phyloP scores from a whole-genome alignment of 1,140 invertebrate species.

The Aethina tumida region DNA sequence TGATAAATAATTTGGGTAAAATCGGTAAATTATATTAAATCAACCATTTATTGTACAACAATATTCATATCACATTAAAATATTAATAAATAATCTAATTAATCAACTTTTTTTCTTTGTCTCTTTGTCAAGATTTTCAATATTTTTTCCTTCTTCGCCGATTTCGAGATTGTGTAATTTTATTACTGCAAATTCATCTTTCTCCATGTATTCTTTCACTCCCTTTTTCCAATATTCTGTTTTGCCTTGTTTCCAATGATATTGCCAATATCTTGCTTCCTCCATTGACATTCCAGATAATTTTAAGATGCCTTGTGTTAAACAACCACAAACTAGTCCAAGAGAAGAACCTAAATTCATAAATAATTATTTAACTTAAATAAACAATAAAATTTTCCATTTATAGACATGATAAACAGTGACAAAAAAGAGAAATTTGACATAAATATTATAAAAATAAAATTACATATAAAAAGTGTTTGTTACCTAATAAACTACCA shows the following conservation, averaged over 20 bases:
- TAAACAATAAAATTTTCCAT: neutral
- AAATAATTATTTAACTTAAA: conserved; percentile 1
- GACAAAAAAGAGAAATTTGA: neutral
- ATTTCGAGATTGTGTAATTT: conserved; percentile 16
- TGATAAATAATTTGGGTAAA: no score
- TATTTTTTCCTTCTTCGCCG: conserved; percentile 17
- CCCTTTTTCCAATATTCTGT: conserved; percentile 30
- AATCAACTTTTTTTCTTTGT: conserved; percentile 7
- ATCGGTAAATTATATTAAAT: no score
- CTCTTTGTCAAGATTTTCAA: conserved; percentile 20
- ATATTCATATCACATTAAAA: no score
- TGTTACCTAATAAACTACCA: conserved; percentile 47
- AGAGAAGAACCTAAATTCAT: conserved; percentile 37
- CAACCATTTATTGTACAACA: no score
- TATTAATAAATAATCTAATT: no score
- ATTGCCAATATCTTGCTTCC: conserved; percentile 43
- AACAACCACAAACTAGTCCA: conserved; percentile 41
- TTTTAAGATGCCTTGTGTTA: conserved; percentile 38
- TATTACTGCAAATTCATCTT: conserved; percentile 22
- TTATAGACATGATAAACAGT: neutral
- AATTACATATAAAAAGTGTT: no score
- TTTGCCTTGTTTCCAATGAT: conserved; percentile 36
- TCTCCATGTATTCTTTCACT: conserved; percentile 17
- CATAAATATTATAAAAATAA: conserved; percentile 1
- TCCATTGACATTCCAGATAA: conserved; percentile 42